Percentiles rank a stretch among this genome's conserved stretches.
These are phyloP conservation scores for Chloropsis hardwickii DNA, from an alignment of 2,113 vertebrate genomes.

Conservation along the genomic window DNA sequence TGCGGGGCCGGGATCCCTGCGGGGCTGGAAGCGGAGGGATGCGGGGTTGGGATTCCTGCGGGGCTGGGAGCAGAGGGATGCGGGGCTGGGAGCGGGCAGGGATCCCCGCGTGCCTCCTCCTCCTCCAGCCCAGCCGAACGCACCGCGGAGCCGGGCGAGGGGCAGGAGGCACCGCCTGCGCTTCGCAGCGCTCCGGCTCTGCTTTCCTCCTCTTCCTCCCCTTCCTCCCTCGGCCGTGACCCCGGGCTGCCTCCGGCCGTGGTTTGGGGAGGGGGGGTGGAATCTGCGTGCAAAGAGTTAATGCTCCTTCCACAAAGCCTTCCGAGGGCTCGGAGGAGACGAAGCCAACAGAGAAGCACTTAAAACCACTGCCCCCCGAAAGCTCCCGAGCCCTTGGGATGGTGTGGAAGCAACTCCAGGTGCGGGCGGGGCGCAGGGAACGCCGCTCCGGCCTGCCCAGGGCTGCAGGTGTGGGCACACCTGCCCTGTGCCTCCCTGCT, in stretches of 20 bases:
- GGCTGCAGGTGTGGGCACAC: not conserved
- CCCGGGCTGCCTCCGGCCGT: not conserved
- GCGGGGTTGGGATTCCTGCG: not conserved
- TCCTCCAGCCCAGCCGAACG: not conserved
- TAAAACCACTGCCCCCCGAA: not conserved
- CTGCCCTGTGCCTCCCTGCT: not conserved
- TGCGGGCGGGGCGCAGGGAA: fast-evolving
- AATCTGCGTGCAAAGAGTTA: not conserved
- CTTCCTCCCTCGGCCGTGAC: not conserved
- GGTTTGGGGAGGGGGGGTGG: no score
- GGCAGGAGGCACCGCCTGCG: fast-evolving
- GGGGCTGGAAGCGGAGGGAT: not conserved
- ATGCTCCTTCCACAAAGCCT: not conserved
- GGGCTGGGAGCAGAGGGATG: not conserved
- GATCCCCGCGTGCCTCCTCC: not conserved
- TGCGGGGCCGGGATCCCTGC: not conserved
- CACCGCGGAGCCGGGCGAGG: not conserved
- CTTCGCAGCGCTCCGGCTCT: fast-evolving
- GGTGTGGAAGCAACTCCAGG: not conserved
- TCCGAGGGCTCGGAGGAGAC: not conserved
- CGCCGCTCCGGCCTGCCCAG: not conserved
- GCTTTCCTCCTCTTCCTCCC: not conserved
- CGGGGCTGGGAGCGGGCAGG: not conserved
- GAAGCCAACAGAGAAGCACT: not conserved
- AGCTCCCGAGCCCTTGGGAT: not conserved